Conservation (phyloP, 2,797 vertebrate species). For the Chiroxiphia lanceolata region DNA sequence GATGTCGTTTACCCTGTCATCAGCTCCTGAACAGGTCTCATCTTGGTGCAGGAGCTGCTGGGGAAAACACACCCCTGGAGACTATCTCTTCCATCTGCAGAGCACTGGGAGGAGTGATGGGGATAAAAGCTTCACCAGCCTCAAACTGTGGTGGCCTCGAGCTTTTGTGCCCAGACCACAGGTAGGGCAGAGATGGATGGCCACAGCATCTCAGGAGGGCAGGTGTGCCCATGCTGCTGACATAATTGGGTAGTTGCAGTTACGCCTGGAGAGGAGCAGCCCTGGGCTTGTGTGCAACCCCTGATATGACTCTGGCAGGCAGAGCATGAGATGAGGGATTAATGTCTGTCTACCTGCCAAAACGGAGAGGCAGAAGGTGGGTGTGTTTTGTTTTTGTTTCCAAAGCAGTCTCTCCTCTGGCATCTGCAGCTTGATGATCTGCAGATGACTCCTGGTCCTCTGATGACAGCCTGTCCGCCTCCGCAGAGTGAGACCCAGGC, state of each 20-base stretch:
- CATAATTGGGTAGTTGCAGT: background rate
- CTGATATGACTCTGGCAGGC: background rate
- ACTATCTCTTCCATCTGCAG: background rate
- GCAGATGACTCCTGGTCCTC: background rate
- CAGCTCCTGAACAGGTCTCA: background rate
- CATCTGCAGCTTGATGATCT: background rate
- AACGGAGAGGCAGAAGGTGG: background rate
- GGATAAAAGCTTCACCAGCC: background rate
- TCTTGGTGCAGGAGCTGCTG: background rate
- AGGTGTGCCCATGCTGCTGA: background rate
- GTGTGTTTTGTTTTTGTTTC: background rate
- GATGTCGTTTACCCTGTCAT: background rate
- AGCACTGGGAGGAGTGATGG: fast-evolving
- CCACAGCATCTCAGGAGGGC: background rate
- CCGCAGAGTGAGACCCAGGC: background rate
- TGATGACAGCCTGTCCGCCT: background rate
- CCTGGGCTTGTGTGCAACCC: background rate
- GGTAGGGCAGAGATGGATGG: background rate
- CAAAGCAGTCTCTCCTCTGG: background rate
- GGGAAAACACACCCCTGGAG: background rate
- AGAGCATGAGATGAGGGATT: background rate
- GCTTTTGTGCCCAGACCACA: background rate
- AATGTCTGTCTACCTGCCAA: background rate
- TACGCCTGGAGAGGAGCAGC: background rate
- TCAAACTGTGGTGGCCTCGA: background rate